Base-by-base conservation (phyloP, 1,140 invertebrate species). In the Chelonus insularis region DNA sequence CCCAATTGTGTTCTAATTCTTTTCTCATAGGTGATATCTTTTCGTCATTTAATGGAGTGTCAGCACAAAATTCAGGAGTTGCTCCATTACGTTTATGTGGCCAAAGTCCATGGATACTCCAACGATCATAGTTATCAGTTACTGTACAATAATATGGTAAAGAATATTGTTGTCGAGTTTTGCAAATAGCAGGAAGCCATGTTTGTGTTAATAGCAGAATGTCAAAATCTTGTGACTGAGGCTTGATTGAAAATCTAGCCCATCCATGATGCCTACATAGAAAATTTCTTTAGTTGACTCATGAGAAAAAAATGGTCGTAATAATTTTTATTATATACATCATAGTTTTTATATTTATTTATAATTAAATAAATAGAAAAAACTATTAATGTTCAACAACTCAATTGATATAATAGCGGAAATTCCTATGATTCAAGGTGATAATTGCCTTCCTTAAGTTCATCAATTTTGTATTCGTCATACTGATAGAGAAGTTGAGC, bases 21-120 rank as follows among this genome's bases (percentile, higher is more conserved):
- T 5, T 21, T 41, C 25, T 21, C 4, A 55, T 55, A 39, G 52
- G 18, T 23, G 36, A 12, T 18, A 54, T 2, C 8, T 9, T 4
- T 8, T 54, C n/a, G 11, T 34, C 36, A 18, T 7, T 14, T 6
- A 36, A 8, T 9, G 25, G 8, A 18, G 20, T 8, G 16, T 54
- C n/a, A n/a, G n/a, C 18, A 36, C 51, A 54, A 34, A 12, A 54
- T 21, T 4, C 0, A 3, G 51, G 51, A 6, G 8, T 8, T 6
- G 2, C 9, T 16, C 16, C 32, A 8, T 21, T n/a, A 2, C 16
- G 20, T 18, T 36, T 2, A 16, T 29, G 20, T 9, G 51, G 32
- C 51, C 51, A 54, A 1, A 54, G n/a, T 8, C 51, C 51, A 18
- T 54, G 51, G 4, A 54, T 37, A 18, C 29, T 54, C 51, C 51